Evolutionary conservation across 2,888 invertebrate species (phyloP).

Genomic region (Ethmia dodecea): DNA sequence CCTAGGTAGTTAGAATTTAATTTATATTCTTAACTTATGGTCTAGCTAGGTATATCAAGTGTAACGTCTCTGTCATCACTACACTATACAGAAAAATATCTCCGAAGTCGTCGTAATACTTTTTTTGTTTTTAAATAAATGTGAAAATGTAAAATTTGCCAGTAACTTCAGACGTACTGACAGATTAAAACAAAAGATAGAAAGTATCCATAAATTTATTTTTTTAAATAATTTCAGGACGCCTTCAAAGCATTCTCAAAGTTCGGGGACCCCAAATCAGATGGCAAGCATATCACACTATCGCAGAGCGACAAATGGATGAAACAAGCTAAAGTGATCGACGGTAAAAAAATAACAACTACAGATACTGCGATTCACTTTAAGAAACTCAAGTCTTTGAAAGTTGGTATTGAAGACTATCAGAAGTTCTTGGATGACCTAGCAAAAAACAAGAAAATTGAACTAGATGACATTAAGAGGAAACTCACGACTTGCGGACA

Average conservation of each 20-base stretch:
- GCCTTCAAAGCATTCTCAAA: conserved; percentile 89
- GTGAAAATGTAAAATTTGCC: no score
- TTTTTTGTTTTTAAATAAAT: no score
- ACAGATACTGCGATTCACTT: conserved; percentile 94
- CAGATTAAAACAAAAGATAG: no score
- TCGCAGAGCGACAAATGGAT: conserved; percentile 96
- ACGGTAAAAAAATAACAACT: conserved; percentile 89
- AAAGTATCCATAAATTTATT: no score
- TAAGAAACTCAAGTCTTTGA: conserved; percentile 90
- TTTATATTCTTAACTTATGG: no score
- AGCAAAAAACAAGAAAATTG: conserved; percentile 89
- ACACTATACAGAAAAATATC: no score
- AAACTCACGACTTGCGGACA: conserved; percentile 89
- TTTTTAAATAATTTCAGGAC: no score
- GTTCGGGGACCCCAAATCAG: conserved; percentile 91
- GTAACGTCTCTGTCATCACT: no score
- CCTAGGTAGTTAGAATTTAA: no score
- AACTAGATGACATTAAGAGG: conserved; percentile 85
- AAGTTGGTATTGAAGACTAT: conserved; percentile 87
- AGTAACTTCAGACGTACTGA: no score
- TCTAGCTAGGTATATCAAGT: no score
- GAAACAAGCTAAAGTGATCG: conserved; percentile 91
- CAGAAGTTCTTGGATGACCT: conserved; percentile 91
- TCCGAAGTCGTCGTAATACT: no score
- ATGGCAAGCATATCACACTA: conserved; percentile 90